Conservation (phyloP, 2,113 vertebrate genomes). For the Triplophysa rosa region DNA sequence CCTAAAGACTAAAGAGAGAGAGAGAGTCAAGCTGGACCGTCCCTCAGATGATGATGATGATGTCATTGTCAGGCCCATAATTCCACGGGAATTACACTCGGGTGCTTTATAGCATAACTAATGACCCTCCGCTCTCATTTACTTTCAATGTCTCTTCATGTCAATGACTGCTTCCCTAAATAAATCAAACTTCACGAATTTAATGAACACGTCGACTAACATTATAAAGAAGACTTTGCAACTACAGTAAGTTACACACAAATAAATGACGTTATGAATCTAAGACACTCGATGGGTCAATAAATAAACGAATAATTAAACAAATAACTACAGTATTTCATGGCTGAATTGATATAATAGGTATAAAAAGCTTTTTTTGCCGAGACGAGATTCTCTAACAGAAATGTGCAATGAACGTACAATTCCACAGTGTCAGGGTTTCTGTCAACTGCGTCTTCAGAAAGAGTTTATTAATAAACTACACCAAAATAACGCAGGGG, state of each 20-base stretch:
- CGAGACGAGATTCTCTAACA: background rate
- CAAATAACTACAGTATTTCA: no score
- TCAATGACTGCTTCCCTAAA: background rate
- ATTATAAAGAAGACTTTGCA: background rate
- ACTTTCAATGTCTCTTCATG: background rate
- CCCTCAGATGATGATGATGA: slow-evolving; percentile 28
- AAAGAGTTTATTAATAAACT: no score
- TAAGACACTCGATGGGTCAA: no score
- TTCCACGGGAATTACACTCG: slow-evolving; percentile 64
- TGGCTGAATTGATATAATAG: background rate
- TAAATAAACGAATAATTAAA: no score
- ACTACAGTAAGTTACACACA: background rate
- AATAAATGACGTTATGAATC: background rate
- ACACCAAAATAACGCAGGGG: no score
- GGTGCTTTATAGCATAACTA: slow-evolving; percentile 57
- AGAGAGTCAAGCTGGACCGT: slow-evolving; percentile 1
- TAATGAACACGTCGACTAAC: background rate
- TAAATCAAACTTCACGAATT: background rate
- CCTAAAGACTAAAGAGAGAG: slow-evolving; percentile 2
- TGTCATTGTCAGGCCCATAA: slow-evolving; percentile 60
- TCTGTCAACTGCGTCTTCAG: no score
- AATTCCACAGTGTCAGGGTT: no score
- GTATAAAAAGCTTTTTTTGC: background rate
- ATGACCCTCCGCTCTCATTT: slow-evolving; percentile 33
- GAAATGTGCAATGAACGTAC: slow-evolving; percentile 11